Evolutionary conservation across 2,888 invertebrate species (phyloP), one percentile per base, ranked within the genome.

Genomic region (Shargacucullia verbasci): DNA sequence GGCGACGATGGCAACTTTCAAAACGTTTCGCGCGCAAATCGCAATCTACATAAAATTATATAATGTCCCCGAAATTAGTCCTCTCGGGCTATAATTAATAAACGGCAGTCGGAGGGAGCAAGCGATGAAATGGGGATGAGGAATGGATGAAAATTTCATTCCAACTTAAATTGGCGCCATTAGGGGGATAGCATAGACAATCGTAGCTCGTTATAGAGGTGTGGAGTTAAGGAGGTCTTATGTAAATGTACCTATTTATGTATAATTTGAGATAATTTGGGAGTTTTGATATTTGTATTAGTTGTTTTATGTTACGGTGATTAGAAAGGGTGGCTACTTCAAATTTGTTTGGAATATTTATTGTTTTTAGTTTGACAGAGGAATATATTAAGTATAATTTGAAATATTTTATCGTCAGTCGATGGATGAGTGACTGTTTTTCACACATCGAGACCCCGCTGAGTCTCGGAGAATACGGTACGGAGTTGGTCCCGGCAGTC

Each of bases 41-140:
- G 79, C 73, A 67, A 79, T 82, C 79, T 73, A 74, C 82, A 81
- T 78, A 81, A 80, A 84, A 83, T 81, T 79, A 80, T 79, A 80
- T 82, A 84, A 85, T 83, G 81, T 79, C 79, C 73, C 82, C 75
- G 71, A 80, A 84, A 84, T 82, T 78, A 81, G 73, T 73, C 73
- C 69, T 67, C 62, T 62, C 45, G 65, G 67, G 71, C 59, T 56
- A 63, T 76, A 70, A 78, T 77, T 82, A 79, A 77, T 80, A 78
- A 74, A 62, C 34, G 50, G 57, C 76, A 60, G 68, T 76, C 70
- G 59, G 65, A 54, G 59, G 67, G 70, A 55, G 70, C 13, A 15
- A n/a, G 54, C 59, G 53, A 63, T 49, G 63, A 29, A 33, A 38
- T 49, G 50, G 64, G 57, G 40, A 55, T 56, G 53, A 56, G 56